Percentiles rank a stretch among this genome's conserved stretches.
Conservation (phyloP, 2,797 vertebrate genomes). For the Otolemur crassicaudatus region DNA sequence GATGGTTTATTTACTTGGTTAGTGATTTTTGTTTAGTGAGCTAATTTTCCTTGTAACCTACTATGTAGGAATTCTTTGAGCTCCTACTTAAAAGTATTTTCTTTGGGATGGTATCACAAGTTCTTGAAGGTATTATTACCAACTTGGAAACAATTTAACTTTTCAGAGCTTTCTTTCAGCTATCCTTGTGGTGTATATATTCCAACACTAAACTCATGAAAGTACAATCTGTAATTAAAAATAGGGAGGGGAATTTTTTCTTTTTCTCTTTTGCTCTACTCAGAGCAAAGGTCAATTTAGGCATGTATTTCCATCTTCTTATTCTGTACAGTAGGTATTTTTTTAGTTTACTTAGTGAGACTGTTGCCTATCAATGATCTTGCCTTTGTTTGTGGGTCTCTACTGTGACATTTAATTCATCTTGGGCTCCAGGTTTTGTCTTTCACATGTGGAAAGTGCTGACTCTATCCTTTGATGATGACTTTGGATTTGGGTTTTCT, state of each 20-base stretch:
- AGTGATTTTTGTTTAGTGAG: neutral
- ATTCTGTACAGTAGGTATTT: neutral
- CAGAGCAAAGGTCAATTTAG: neutral
- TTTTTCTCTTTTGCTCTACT: neutral
- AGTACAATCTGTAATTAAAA: constrained; percentile 53
- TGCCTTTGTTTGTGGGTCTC: neutral
- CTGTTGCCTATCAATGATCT: neutral
- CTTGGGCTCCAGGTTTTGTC: neutral
- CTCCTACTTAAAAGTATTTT: constrained; percentile 8
- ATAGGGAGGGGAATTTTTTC: neutral
- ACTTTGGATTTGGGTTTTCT: constrained; percentile 1
- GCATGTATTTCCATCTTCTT: neutral
- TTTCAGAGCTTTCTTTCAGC: constrained; percentile 24
- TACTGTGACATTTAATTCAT: neutral
- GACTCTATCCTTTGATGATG: neutral
- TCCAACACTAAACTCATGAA: neutral
- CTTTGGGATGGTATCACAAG: constrained; percentile 1
- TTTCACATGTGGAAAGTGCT: neutral
- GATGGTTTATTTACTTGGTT: constrained; percentile 54
- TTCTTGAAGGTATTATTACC: constrained; percentile 3
- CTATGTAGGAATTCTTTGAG: constrained; percentile 25
- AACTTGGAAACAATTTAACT: constrained; percentile 53
- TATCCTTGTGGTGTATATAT: neutral
- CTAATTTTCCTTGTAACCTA: constrained; percentile 56
- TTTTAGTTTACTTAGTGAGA: neutral